Evolutionary conservation across 2,888 invertebrate species (phyloP), one percentile per base, ranked within the genome.

Genomic region (Steromphala cineraria): DNA sequence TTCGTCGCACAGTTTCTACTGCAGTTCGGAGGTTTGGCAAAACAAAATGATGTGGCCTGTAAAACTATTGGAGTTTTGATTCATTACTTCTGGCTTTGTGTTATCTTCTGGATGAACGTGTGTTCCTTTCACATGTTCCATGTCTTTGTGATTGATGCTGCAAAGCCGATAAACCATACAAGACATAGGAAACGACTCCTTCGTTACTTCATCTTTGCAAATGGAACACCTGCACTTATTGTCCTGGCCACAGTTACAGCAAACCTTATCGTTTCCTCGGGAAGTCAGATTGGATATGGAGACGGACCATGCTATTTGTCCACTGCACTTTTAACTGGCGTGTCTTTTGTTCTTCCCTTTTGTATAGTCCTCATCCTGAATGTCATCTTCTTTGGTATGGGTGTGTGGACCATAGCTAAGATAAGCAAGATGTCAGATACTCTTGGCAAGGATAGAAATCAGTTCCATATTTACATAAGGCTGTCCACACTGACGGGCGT

Each of bases 401-500:
- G 87, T 1, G 82, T 85, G 36, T 74, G 81, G 24, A 81, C 80
- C 40, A 85, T 88, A 19, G 62, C 81, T 4, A 67, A 78, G 71
- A 15, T 78, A 77, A 15, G 83, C 86, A 15, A 67, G 53, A 4
- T 53, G 83, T 5, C 67, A 62, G 36, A 82, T 77, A 24, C n/a
- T 8, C 81, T 62, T 2, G 76, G 77, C 8, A 53, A 53, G 10
- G 83, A 83, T 17, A 82, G 83, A 67, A 56, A 82, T 8, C 80
- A 85, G 13, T 81, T 87, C 21, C 71, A 78, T 5, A 79, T 87
- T 0, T 88, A 87, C 67, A 67, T 86, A 1, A 86, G 86, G 67
- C 80, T 89, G 31, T 88, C 86, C 62, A 77, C 84, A 0, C 75
- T 89, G 8, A 85, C 88, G 28, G 89, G 89, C 2, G 28, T 87